Percentiles rank a stretch among this genome's conserved stretches.
These are phyloP conservation scores for Heliocidaris tuberculata DNA, from an alignment of 35 echinoderm and acorn worm species.

Conservation along the genomic window DNA sequence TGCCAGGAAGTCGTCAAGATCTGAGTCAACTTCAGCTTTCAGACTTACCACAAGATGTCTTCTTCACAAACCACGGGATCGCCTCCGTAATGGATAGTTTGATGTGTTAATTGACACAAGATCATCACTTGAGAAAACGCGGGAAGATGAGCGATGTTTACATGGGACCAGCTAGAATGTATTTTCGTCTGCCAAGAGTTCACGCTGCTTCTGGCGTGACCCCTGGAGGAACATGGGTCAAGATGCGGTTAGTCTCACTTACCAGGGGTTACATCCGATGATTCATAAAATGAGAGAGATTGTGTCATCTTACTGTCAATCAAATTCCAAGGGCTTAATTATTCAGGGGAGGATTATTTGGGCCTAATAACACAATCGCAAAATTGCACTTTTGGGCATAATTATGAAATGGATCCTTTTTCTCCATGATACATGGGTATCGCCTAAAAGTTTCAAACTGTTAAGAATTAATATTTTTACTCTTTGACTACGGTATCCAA, in stretches of 20 bases:
- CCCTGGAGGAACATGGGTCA: constrained; percentile 20
- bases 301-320: neutral
- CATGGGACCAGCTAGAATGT: neutral
- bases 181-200: neutral
- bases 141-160: neutral
- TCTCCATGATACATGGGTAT: too few relatives aligned
- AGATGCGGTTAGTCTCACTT: constrained; percentile 35
- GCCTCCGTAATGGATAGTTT: neutral
- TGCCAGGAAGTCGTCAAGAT: constrained; percentile 16
- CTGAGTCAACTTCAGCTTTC: neutral
- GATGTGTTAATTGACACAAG: constrained; percentile 44
- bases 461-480: too few relatives aligned
- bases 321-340: neutral
- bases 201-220: neutral
- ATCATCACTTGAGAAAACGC: constrained; percentile 1
- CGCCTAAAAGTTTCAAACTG: too few relatives aligned
- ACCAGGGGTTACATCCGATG: constrained; percentile 40
- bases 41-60: constrained; percentile 1
- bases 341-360: neutral
- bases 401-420: too few relatives aligned
- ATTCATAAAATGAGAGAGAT: constrained; percentile 8
- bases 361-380: neutral
- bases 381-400: too few relatives aligned
- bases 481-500: too few relatives aligned
- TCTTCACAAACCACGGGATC: neutral